These are phyloP conservation scores for Morus bassanus DNA, from an alignment of 2,797 vertebrate species.

Conservation along the genomic window DNA sequence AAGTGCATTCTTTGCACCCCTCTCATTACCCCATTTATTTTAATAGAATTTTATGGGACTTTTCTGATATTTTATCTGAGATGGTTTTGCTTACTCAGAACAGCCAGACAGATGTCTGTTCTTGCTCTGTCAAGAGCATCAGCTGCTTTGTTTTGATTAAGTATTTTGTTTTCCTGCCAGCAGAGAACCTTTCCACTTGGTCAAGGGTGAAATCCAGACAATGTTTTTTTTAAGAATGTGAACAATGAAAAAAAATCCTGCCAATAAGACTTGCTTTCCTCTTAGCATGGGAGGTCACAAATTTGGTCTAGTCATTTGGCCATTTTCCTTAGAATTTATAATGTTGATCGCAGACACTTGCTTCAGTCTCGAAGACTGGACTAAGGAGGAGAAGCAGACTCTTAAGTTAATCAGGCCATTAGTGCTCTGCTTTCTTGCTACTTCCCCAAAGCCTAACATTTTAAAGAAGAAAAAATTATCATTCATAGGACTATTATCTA, in stretches of 20 bases:
- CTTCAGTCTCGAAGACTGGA: background rate
- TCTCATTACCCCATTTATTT: background rate
- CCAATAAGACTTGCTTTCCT: constrained; percentile 14
- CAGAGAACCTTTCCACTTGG: background rate
- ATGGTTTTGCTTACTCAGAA: background rate
- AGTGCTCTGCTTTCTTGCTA: background rate
- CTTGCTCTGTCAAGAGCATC: background rate
- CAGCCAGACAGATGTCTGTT: background rate
- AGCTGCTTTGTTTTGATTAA: constrained; percentile 33
- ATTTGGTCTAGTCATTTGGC: background rate
- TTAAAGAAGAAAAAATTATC: background rate
- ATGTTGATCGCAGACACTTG: background rate
- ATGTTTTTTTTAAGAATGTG: background rate
- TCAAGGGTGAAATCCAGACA: constrained; percentile 34
- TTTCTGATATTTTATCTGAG: background rate
- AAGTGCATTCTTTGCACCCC: background rate
- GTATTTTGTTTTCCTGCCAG: background rate
- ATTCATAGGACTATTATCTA: background rate
- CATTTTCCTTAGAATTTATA: background rate
- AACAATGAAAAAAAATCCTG: constrained; percentile 52
- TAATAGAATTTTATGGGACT: background rate
- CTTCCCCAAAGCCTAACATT: background rate
- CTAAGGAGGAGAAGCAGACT: background rate
- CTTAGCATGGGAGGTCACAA: background rate
- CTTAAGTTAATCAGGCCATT: background rate